Evolutionary conservation across 1,140 invertebrate genomes (phyloP).

Genomic region (Platyura marginata): DNA sequence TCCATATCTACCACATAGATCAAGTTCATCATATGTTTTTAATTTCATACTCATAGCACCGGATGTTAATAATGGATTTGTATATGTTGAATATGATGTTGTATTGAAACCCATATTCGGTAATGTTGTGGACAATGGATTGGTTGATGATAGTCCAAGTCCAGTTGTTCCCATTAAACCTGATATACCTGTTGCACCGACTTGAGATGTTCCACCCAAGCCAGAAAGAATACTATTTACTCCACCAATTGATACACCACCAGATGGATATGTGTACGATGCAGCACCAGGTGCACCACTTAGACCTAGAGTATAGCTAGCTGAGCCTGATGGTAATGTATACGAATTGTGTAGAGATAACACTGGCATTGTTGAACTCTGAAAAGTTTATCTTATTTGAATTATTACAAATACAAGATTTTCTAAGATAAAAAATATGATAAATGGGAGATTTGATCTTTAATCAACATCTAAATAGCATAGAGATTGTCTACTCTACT

Average conservation of each 20-base stretch:
- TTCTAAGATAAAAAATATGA: too few species aligned
- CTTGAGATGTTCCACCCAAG: constrained; percentile 3
- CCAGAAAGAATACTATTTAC: constrained; percentile 6
- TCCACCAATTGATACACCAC: constrained; percentile 16
- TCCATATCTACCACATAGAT: constrained; percentile 32
- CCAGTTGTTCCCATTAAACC: constrained; percentile 2
- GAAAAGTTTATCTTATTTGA: constrained; percentile 14
- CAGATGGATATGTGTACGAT: constrained; percentile 19
- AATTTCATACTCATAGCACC: constrained; percentile 27
- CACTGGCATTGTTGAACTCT: constrained; percentile 40
- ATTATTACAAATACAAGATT: too few species aligned
- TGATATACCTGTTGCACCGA: constrained; percentile 8
- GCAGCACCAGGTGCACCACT: constrained; percentile 9
- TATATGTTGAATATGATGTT: constrained; percentile 33
- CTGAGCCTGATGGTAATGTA: constrained; percentile 25
- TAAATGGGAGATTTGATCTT: too few species aligned
- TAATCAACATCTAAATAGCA: too few species aligned
- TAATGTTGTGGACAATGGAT: constrained; percentile 15
- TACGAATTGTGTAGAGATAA: constrained; percentile 33
- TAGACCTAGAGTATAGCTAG: constrained; percentile 20
- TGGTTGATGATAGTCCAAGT: constrained; percentile 7
- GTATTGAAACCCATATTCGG: constrained; percentile 18
- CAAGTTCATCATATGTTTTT: constrained; percentile 47
- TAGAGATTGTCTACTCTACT: too few species aligned
- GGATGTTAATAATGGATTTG: constrained; percentile 34